Percentiles rank a stretch among this genome's conserved stretches.
These are phyloP conservation scores for Nudaria mundana DNA, from an alignment of 2,888 invertebrate genomes.

Conservation along the genomic window DNA sequence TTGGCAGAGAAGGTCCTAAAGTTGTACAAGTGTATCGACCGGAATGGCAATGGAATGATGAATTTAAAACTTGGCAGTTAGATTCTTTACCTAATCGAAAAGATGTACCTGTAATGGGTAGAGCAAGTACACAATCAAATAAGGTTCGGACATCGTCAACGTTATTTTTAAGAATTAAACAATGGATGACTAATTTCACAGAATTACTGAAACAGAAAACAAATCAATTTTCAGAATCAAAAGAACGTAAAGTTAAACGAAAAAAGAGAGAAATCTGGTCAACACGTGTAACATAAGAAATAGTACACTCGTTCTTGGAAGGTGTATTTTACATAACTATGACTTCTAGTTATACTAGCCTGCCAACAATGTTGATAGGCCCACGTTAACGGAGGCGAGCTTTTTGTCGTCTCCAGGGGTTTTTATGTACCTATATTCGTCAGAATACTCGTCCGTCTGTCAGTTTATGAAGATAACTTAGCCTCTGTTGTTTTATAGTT, in stretches of 20 bases:
- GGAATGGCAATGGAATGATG: slow-evolving; percentile 81
- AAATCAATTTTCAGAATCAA: slow-evolving; percentile 16
- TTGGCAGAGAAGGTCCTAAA: slow-evolving; percentile 65
- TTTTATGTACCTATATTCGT: no score
- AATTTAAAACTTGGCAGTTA: slow-evolving; percentile 77
- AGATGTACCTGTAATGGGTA: slow-evolving; percentile 29
- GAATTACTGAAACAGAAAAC: slow-evolving; percentile 34
- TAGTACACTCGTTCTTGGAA: no score
- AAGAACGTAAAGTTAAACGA: slow-evolving; percentile 48
- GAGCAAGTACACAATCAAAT: slow-evolving; percentile 33
- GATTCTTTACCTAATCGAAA: slow-evolving; percentile 56
- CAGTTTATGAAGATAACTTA: no score
- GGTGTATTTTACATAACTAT: no score
- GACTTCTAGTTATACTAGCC: no score
- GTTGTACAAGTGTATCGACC: slow-evolving; percentile 64
- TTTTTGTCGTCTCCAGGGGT: no score
- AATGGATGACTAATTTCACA: slow-evolving; percentile 47
- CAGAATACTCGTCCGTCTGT: no score
- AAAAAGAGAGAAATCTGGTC: slow-evolving; percentile 58
- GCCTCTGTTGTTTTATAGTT: no score
- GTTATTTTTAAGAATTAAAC: slow-evolving; percentile 48
- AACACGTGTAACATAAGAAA: slow-evolving; percentile 33
- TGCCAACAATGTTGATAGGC: no score
- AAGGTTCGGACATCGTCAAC: slow-evolving; percentile 31
- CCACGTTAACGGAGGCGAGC: no score